These are phyloP conservation scores for Picathartes gymnocephalus DNA, from an alignment of 2,113 vertebrate genomes.

Conservation along the genomic window DNA sequence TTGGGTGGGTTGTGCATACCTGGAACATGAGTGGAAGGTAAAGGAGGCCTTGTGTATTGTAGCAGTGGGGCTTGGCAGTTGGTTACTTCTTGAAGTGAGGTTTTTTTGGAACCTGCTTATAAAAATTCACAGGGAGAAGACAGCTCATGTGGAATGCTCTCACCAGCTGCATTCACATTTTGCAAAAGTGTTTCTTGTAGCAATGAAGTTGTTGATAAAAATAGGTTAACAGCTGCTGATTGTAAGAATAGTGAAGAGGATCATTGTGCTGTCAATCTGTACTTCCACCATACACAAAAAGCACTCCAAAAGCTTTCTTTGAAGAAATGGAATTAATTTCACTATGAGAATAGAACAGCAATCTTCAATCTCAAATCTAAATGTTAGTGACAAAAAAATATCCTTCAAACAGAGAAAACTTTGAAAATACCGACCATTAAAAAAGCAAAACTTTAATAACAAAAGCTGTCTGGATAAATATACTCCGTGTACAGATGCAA, in stretches of 20 bases:
- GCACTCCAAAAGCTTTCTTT: slow-evolving; percentile 9
- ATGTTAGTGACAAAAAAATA: background rate
- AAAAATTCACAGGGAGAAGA: background rate
- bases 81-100: background rate
- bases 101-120: background rate
- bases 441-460: background rate
- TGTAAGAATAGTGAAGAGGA: slow-evolving; percentile 15
- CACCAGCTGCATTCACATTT: slow-evolving; percentile 18
- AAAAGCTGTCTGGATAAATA: background rate
- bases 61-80: background rate
- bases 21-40: background rate
- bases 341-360: background rate
- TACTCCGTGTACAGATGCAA: background rate
- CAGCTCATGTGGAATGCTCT: background rate
- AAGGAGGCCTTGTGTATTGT: background rate
- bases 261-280: slow-evolving; percentile 16
- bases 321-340: slow-evolving; percentile 18
- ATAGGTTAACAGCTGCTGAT: slow-evolving; percentile 58
- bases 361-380: background rate
- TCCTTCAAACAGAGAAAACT: background rate
- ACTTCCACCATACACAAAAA: background rate
- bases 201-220: slow-evolving; percentile 47
- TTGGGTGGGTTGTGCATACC: background rate
- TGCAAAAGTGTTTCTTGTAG: background rate
- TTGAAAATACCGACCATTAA: background rate